Conservation (phyloP, 2,113 vertebrate species). For the Mormyrus iriodes region DNA sequence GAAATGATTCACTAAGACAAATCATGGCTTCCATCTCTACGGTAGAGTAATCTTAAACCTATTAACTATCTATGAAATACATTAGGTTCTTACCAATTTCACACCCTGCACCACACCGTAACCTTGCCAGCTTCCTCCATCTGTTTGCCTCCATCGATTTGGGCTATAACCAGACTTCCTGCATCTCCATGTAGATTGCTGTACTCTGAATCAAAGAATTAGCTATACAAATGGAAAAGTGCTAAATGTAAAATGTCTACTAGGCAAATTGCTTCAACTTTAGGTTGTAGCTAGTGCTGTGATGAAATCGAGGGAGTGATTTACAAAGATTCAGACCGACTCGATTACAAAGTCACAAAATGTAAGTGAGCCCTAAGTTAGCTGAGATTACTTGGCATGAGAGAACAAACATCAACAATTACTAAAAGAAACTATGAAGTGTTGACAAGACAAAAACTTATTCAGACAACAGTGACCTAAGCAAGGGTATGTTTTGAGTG, state of each 20-base stretch:
- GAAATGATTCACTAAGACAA: not conserved
- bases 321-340: slow-evolving; percentile 40
- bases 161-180: not conserved
- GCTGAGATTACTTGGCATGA: not conserved
- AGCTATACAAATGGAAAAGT: not conserved
- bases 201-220: not conserved
- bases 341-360: slow-evolving; percentile 43
- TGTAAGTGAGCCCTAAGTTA: slow-evolving; percentile 14
- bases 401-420: not conserved
- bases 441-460: not conserved
- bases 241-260: not conserved
- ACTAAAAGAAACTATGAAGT: not conserved
- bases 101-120: not conserved
- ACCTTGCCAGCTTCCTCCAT: not conserved
- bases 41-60: not conserved
- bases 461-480: not conserved
- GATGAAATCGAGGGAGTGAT: slow-evolving; percentile 46
- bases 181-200: not conserved
- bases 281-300: not conserved
- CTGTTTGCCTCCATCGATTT: not conserved
- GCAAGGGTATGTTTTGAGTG: not conserved
- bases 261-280: not conserved
- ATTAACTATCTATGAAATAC: not conserved
- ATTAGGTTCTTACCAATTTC: not conserved
- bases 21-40: not conserved